Conservation (phyloP, 2,888 invertebrate genomes). For the Pachymerium ferrugineum region DNA sequence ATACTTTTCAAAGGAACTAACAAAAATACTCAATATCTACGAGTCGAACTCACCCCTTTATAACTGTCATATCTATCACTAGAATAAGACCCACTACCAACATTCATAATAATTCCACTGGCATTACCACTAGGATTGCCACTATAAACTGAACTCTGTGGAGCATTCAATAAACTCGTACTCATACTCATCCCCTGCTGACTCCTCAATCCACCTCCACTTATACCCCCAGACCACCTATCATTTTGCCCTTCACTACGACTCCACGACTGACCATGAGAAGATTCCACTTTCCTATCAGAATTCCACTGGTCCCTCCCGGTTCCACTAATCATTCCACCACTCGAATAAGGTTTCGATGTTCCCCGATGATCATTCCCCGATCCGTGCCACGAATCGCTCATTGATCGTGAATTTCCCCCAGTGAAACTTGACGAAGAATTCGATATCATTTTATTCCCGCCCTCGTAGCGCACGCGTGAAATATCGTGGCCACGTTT, state of each 20-base stretch:
- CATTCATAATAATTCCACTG: slow-evolving; percentile 34
- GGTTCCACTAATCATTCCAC: slow-evolving; percentile 1
- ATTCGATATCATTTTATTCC: slow-evolving; percentile 33
- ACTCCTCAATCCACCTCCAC: slow-evolving; percentile 29
- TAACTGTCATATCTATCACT: slow-evolving; percentile 36
- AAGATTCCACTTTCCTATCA: slow-evolving; percentile 32
- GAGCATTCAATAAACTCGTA: slow-evolving; percentile 29
- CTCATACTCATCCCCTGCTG: slow-evolving; percentile 34
- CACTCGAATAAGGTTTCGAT: slow-evolving; percentile 31
- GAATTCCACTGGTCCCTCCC: slow-evolving; percentile 31
- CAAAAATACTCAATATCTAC: slow-evolving; percentile 31
- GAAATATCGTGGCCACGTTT: slow-evolving; percentile 5
- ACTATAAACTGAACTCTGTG: slow-evolving; percentile 26
- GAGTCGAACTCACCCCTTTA: slow-evolving; percentile 33
- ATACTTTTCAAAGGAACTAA: background rate
- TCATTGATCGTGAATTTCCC: slow-evolving; percentile 27
- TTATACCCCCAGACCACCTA: slow-evolving; percentile 34
- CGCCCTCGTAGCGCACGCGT: slow-evolving; percentile 28
- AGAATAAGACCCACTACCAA: slow-evolving; percentile 29
- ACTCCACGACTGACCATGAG: slow-evolving; percentile 32
- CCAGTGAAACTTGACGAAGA: background rate
- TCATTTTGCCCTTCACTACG: slow-evolving; percentile 30
- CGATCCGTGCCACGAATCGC: slow-evolving; percentile 31
- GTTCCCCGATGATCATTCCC: slow-evolving; percentile 32
- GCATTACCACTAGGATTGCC: slow-evolving; percentile 7